Percentiles rank a stretch among this genome's conserved stretches.
Evolutionary conservation across 2,797 vertebrate species (phyloP).

Genomic region (Amblyopsis hoosieri): DNA sequence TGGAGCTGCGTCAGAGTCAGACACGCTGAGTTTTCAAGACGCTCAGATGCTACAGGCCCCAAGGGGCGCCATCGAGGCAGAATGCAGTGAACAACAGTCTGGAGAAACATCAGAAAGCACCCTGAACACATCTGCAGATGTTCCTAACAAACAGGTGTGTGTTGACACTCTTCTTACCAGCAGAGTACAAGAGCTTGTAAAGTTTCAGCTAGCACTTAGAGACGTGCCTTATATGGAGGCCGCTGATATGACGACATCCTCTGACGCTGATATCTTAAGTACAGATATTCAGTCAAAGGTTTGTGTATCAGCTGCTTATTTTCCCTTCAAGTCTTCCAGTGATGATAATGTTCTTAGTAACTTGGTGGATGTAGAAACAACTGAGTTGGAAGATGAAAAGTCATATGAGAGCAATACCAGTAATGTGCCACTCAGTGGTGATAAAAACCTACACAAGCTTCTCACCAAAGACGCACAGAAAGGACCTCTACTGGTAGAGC

Average conservation of each 20-base stretch:
- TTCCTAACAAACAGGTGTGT: conserved; percentile 2
- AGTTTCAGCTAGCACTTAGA: conserved; percentile 18
- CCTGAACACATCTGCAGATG: background rate
- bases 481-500: conserved; percentile 21
- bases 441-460: conserved; percentile 20
- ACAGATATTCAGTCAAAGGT: conserved; percentile 23
- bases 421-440: conserved; percentile 25
- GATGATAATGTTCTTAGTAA: conserved; percentile 20
- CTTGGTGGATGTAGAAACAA: conserved; percentile 12
- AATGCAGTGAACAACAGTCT: conserved; percentile 4
- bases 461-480: conserved; percentile 46
- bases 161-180: conserved; percentile 9
- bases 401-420: conserved; percentile 39
- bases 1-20: conserved; percentile 10
- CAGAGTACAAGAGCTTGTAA: conserved; percentile 18
- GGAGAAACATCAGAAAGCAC: conserved; percentile 9
- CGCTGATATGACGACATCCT: conserved; percentile 14
- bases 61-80: conserved; percentile 7
- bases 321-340: conserved; percentile 17
- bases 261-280: conserved; percentile 18
- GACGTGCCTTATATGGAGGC: conserved; percentile 10
- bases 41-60: background rate
- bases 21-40: conserved; percentile 15
- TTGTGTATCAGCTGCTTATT: conserved; percentile 16
- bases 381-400: conserved; percentile 17